Conservation (phyloP, 2,888 invertebrate genomes). For the Coleophora flavipennella region DNA sequence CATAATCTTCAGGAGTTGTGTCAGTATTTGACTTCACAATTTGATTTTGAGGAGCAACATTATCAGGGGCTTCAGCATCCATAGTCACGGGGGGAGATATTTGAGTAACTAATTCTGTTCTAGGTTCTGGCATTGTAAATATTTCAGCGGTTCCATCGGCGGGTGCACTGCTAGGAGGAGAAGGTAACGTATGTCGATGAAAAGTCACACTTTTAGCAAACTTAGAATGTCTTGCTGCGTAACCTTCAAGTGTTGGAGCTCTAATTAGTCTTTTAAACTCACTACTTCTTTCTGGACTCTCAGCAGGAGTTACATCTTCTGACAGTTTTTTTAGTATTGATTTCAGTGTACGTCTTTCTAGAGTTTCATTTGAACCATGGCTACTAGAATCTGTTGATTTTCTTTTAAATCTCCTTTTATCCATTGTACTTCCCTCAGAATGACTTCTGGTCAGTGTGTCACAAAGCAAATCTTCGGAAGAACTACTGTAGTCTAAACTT, state of each 20-base stretch:
- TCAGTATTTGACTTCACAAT: slow-evolving; percentile 24
- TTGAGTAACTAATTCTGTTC: slow-evolving; percentile 21
- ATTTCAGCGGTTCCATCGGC: slow-evolving; percentile 42
- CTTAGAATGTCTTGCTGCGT: slow-evolving; percentile 89
- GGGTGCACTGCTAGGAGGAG: slow-evolving; percentile 77
- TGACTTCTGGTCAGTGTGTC: slow-evolving; percentile 81
- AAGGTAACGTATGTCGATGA: slow-evolving; percentile 86
- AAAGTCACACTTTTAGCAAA: slow-evolving; percentile 92
- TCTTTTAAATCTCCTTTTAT: slow-evolving; percentile 62
- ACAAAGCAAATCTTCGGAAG: slow-evolving; percentile 71
- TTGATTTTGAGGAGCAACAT: slow-evolving; percentile 26
- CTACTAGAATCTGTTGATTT: slow-evolving; percentile 55
- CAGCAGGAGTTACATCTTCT: slow-evolving; percentile 73
- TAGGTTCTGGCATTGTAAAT: slow-evolving; percentile 48
- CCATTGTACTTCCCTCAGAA: slow-evolving; percentile 87
- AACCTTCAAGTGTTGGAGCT: slow-evolving; percentile 90
- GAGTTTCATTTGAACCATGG: slow-evolving; percentile 81
- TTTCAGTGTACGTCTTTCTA: slow-evolving; percentile 85
- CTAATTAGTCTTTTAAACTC: slow-evolving; percentile 81
- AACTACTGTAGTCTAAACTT: slow-evolving; percentile 81
- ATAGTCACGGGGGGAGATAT: slow-evolving; percentile 21
- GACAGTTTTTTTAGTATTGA: slow-evolving; percentile 89
- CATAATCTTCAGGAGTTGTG: slow-evolving; percentile 24
- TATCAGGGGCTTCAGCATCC: slow-evolving; percentile 22
- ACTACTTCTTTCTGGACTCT: slow-evolving; percentile 61